A percentile compares a stretch with the other conserved stretches of the same genome.
These are phyloP conservation scores for Chymomyza caudatula DNA, from an alignment of 2,888 invertebrate species.

Conservation along the genomic window DNA sequence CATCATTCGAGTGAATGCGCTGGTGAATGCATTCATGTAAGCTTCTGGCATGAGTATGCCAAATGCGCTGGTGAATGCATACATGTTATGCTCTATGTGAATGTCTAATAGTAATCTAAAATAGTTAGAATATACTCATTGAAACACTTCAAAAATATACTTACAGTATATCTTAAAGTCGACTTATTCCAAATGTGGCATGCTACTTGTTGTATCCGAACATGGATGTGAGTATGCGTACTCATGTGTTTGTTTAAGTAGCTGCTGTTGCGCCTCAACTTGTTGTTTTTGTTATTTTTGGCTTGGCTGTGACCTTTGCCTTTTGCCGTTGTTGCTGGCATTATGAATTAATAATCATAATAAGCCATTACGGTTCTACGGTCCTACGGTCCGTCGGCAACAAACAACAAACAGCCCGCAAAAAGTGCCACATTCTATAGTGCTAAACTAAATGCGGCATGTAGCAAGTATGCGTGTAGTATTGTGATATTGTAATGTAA, in stretches of 20 bases:
- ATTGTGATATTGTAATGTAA: neutral
- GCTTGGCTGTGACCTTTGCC: slow-evolving; percentile 14
- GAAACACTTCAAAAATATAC: neutral
- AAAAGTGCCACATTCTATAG: slow-evolving; percentile 31
- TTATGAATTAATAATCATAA: slow-evolving; percentile 64
- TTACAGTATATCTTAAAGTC: neutral
- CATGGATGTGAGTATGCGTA: neutral
- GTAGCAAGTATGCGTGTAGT: neutral
- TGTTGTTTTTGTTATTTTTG: slow-evolving; percentile 34
- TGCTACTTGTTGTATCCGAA: neutral
- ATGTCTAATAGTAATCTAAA: neutral
- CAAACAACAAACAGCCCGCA: slow-evolving; percentile 11
- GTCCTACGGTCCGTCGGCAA: neutral
- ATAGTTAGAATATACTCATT: neutral
- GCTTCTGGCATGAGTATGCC: too few relatives aligned
- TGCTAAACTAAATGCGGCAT: slow-evolving; percentile 36
- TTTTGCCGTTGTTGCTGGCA: slow-evolving; percentile 21
- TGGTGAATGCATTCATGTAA: too few relatives aligned
- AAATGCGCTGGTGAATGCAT: too few relatives aligned
- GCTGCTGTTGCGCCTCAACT: neutral
- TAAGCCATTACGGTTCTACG: slow-evolving; percentile 43
- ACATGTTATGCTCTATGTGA: too few relatives aligned
- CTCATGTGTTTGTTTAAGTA: neutral
- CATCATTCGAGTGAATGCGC: too few relatives aligned
- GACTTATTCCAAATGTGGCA: neutral